Conservation (phyloP, 1,140 invertebrate genomes). For the Hetaerina americana region DNA sequence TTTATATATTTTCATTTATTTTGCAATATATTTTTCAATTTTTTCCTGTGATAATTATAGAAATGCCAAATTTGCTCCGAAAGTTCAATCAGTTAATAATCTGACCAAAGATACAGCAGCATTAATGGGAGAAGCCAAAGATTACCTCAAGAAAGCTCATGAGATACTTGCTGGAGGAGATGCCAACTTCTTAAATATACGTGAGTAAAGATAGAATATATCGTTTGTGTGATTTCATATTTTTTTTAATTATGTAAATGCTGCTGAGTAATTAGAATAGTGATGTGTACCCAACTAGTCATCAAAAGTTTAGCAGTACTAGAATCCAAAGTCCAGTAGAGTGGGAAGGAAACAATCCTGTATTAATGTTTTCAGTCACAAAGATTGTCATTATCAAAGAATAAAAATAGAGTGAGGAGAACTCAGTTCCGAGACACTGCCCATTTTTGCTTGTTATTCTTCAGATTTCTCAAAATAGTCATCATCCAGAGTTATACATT, state of each 20-base stretch:
- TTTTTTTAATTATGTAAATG: constrained; percentile 1
- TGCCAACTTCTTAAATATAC: constrained; percentile 19
- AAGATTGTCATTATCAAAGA: too few species aligned
- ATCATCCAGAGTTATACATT: too few species aligned
- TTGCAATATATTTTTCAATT: not conserved
- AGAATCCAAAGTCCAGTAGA: too few species aligned
- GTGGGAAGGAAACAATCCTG: too few species aligned
- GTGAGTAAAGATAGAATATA: constrained; percentile 4
- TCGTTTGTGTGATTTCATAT: not conserved
- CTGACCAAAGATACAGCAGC: constrained; percentile 20
- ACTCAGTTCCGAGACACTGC: too few species aligned
- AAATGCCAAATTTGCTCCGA: constrained; percentile 21
- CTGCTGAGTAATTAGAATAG: not conserved
- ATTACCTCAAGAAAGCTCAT: constrained; percentile 22
- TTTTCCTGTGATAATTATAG: constrained; percentile 1
- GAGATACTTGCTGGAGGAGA: constrained; percentile 27
- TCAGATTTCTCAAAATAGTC: too few species aligned
- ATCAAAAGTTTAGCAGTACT: too few species aligned
- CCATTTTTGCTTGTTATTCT: too few species aligned
- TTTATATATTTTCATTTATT: not conserved
- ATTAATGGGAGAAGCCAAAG: constrained; percentile 13
- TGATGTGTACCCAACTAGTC: too few species aligned
- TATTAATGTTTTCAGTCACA: too few species aligned
- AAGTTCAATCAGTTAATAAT: constrained; percentile 27
- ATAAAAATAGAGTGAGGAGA: too few species aligned